These are phyloP conservation scores for Liolophura sinensis DNA, from an alignment of 1,140 invertebrate genomes.

Conservation along the genomic window DNA sequence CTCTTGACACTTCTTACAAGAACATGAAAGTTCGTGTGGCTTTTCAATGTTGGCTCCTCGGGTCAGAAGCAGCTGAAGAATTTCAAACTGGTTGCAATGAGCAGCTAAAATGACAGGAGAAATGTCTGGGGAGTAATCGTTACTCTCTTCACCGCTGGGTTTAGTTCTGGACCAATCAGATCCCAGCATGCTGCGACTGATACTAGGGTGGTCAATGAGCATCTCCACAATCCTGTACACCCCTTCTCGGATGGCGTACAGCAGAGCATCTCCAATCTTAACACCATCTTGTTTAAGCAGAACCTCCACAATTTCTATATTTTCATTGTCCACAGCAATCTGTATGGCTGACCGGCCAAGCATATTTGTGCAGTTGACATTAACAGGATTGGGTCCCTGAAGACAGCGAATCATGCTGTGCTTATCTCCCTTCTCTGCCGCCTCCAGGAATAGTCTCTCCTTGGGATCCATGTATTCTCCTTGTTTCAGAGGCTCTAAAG, in stretches of 20 bases:
- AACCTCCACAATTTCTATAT: conserved; percentile 53
- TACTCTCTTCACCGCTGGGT: conserved; percentile 39
- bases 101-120: conserved; percentile 56
- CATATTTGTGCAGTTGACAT: conserved; percentile 66
- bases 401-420: conserved; percentile 63
- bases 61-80: conserved; percentile 54
- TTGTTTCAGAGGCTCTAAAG: conserved; percentile 48
- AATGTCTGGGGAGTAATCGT: conserved; percentile 53
- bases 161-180: conserved; percentile 44
- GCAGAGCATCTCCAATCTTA: conserved; percentile 57
- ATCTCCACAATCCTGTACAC: conserved; percentile 67
- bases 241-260: conserved; percentile 58
- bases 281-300: conserved; percentile 49
- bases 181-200: conserved; percentile 46
- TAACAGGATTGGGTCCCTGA: conserved; percentile 58
- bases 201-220: conserved; percentile 64
- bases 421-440: conserved; percentile 64
- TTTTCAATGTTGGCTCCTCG: conserved; percentile 53
- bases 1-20: conserved; percentile 65
- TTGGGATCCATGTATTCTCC: conserved; percentile 57
- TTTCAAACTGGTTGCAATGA: conserved; percentile 58
- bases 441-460: conserved; percentile 63
- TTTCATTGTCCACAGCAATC: conserved; percentile 57
- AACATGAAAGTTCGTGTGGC: conserved; percentile 67
- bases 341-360: conserved; percentile 65